Conservation (phyloP, 2,888 invertebrate genomes). For the Tethea ocularis region DNA sequence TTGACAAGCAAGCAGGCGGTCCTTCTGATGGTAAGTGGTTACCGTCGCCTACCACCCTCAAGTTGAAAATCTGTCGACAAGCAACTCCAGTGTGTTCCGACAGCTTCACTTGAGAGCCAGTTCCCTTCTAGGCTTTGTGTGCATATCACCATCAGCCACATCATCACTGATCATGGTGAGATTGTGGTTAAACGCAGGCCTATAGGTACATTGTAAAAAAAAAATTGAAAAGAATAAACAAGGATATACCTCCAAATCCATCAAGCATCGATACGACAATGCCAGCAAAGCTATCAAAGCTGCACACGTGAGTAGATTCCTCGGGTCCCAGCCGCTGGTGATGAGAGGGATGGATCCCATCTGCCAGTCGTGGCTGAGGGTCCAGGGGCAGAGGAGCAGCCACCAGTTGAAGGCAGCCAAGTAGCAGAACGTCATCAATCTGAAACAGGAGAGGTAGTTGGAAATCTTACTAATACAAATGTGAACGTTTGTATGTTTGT, state of each 20-base stretch:
- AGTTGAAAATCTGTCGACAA: no score
- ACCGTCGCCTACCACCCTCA: no score
- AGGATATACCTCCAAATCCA: conserved; percentile 86
- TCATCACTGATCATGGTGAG: no score
- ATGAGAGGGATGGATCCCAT: conserved; percentile 93
- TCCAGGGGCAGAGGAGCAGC: conserved; percentile 91
- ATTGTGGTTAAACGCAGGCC: no score
- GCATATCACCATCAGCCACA: no score
- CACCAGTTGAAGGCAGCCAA: conserved; percentile 93
- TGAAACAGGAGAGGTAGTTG: conserved; percentile 54
- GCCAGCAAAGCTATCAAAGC: conserved; percentile 85
- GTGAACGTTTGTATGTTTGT: no score
- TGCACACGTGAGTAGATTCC: conserved; percentile 89
- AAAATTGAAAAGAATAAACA: background rate
- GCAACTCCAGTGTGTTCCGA: no score
- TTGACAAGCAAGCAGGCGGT: no score
- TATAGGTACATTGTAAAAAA: no score
- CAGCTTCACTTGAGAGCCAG: no score
- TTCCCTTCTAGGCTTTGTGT: no score
- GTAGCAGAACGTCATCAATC: conserved; percentile 92
- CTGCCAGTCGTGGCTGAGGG: conserved; percentile 95
- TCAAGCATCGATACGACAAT: conserved; percentile 84
- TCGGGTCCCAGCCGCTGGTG: conserved; percentile 86
- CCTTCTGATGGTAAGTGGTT: no score
- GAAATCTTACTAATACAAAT: conserved; percentile 2